Conservation (phyloP, 2,797 vertebrate genomes). For the Heteromormyrus szaboi region DNA sequence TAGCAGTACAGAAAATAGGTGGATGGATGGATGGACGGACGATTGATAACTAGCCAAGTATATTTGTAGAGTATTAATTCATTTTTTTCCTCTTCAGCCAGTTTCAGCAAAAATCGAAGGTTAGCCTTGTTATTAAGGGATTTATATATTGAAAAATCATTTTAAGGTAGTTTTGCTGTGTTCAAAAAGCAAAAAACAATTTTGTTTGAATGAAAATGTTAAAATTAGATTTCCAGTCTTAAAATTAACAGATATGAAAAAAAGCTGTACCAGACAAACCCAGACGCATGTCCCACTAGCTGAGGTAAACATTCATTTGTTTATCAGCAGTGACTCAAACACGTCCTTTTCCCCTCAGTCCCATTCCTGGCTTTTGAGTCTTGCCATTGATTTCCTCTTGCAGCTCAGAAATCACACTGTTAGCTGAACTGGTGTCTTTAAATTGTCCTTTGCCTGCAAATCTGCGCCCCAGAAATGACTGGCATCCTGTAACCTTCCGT, state of each 20-base stretch:
- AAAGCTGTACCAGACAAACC: not conserved
- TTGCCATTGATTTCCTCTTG: not conserved
- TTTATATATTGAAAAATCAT: not conserved
- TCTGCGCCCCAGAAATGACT: not conserved
- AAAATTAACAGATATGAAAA: not conserved
- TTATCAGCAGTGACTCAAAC: not conserved
- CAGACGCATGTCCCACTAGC: not conserved
- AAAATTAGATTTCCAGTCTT: not conserved
- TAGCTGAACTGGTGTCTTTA: not conserved
- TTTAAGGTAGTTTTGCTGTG: not conserved
- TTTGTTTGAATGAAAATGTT: not conserved
- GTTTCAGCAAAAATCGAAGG: not conserved
- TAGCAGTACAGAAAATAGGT: not conserved
- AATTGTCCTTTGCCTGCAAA: not conserved
- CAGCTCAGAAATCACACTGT: not conserved
- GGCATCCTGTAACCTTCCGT: not conserved
- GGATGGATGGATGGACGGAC: not conserved
- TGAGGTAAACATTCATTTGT: not conserved
- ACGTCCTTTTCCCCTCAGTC: not conserved
- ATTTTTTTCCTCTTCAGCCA: not conserved
- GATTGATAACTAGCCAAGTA: not conserved
- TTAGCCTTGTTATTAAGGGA: not conserved
- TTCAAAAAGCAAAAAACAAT: not conserved
- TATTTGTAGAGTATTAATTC: not conserved
- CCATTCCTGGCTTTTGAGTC: not conserved